Evolutionary conservation across 1,140 invertebrate species (phyloP).

Genomic region (Harlomillsia oculata): DNA sequence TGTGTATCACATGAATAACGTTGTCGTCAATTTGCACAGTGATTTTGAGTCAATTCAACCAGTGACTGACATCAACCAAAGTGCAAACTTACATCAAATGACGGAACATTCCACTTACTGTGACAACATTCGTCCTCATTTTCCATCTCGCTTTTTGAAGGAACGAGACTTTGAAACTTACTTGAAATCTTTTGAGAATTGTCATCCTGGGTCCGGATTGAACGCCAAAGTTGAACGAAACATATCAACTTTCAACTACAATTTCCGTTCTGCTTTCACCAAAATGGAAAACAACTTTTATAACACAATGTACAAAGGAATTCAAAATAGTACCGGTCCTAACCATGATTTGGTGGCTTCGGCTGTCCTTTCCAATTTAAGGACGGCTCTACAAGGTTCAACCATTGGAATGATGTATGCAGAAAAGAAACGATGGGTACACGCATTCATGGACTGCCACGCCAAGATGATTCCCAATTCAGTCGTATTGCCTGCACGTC

Average conservation of each 20-base stretch:
- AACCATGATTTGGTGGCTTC: constrained; percentile 17
- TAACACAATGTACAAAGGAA: constrained; percentile 24
- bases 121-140: constrained; percentile 28
- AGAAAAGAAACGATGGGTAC: constrained; percentile 29
- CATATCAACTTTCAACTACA: constrained; percentile 20
- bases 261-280: constrained; percentile 21
- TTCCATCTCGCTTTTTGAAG: constrained; percentile 13
- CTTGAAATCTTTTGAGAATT: constrained; percentile 6
- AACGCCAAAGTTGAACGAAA: too few species aligned
- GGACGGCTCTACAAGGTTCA: constrained; percentile 22
- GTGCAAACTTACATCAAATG: neutral
- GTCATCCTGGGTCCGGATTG: too few species aligned
- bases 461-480: constrained; percentile 14
- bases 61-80: neutral
- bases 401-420: constrained; percentile 27
- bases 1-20: constrained; percentile 31
- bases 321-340: constrained; percentile 1
- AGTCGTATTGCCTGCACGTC: constrained; percentile 9
- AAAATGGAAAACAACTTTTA: constrained; percentile 35
- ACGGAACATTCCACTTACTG: constrained; percentile 14
- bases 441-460: constrained; percentile 21
- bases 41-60: constrained; percentile 31
- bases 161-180: constrained; percentile 9
- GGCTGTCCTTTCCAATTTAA: constrained; percentile 28
- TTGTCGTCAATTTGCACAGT: constrained; percentile 27